Evolutionary conservation across 2,888 invertebrate species (phyloP).

Genomic region (Polymixis flavicincta): DNA sequence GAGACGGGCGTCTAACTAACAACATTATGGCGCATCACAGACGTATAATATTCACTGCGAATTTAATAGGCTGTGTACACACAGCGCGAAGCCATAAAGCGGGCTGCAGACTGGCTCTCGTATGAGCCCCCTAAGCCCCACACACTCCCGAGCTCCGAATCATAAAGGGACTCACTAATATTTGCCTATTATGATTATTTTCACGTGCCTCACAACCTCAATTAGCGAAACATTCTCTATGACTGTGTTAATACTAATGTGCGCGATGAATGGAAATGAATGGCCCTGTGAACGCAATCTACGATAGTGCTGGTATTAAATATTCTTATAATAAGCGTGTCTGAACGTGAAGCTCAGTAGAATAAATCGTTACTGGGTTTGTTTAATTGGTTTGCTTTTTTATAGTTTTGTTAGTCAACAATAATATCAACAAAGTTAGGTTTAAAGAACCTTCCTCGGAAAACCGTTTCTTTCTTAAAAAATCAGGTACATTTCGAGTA

Average conservation of each 20-base stretch:
- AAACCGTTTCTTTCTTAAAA: not conserved
- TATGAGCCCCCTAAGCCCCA: conserved; percentile 71
- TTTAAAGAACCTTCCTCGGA: not conserved
- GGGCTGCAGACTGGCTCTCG: conserved; percentile 69
- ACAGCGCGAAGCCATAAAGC: conserved; percentile 71
- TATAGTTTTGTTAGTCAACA: not conserved
- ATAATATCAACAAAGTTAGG: not conserved
- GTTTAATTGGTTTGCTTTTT: too few species aligned
- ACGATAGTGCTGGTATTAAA: conserved; percentile 49
- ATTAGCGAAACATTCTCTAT: conserved; percentile 77
- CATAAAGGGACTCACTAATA: conserved; percentile 81
- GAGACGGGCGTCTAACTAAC: conserved; percentile 36
- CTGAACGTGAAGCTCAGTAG: conserved; percentile 1
- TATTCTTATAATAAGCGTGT: conserved; percentile 31
- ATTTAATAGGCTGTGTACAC: conserved; percentile 74
- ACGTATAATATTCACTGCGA: conserved; percentile 70
- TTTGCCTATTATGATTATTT: conserved; percentile 77
- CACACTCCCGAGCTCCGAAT: conserved; percentile 47
- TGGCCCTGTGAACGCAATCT: conserved; percentile 13
- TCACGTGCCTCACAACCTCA: conserved; percentile 72
- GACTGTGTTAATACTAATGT: conserved; percentile 64
- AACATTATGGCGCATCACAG: conserved; percentile 39
- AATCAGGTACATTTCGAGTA: too few species aligned
- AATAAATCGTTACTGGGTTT: not conserved
- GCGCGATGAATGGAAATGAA: conserved; percentile 63